Evolutionary conservation across 2,113 vertebrate genomes (phyloP).

Genomic region (Microtus ochrogaster): DNA sequence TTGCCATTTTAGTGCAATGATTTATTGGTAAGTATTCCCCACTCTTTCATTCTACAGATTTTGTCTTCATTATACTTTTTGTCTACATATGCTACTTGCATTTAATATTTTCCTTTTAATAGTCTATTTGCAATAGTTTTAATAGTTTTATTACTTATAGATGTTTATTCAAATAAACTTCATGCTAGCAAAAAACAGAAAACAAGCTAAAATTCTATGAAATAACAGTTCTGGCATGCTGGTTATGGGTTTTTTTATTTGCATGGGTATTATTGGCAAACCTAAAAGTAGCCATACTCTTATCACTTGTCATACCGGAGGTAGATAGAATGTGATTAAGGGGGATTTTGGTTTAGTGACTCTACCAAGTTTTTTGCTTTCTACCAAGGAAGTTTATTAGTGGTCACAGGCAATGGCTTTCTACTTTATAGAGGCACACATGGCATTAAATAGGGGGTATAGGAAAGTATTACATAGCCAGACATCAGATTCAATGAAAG

Average conservation of each 20-base stretch:
- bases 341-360: background rate
- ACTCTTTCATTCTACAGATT: conserved; percentile 35
- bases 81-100: background rate
- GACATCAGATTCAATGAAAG: conserved; percentile 40
- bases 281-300: background rate
- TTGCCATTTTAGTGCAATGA: background rate
- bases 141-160: conserved; percentile 32
- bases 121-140: background rate
- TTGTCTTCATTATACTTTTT: background rate
- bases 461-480: background rate
- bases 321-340: background rate
- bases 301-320: background rate
- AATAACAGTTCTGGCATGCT: conserved; percentile 9
- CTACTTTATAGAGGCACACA: conserved; percentile 27
- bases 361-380: conserved; percentile 1
- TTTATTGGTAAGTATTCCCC: background rate
- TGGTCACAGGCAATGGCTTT: conserved; percentile 4
- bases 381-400: conserved; percentile 39
- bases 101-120: conserved; percentile 35
- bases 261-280: background rate
- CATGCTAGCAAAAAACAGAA: conserved; percentile 12
- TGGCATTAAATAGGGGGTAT: background rate
- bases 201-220: background rate
- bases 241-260: conserved; percentile 45
- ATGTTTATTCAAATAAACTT: conserved; percentile 39